These are phyloP conservation scores for Erpetoichthys calabaricus DNA, from an alignment of 2,797 vertebrate species.

Conservation along the genomic window DNA sequence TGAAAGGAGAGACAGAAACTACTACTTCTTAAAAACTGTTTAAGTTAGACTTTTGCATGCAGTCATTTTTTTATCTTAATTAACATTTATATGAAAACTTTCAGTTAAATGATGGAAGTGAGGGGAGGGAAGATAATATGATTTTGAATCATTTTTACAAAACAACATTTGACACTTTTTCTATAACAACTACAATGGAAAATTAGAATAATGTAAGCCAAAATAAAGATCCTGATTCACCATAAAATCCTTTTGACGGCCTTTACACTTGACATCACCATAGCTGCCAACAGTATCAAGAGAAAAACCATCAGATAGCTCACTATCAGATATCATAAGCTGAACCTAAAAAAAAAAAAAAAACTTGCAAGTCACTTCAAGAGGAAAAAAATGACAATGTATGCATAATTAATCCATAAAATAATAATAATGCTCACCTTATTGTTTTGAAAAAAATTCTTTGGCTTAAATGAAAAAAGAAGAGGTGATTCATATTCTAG, in stretches of 20 bases:
- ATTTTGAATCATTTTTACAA: too few relatives aligned
- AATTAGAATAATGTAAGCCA: constrained; percentile 5
- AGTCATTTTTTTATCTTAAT: too few relatives aligned
- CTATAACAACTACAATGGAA: constrained; percentile 14
- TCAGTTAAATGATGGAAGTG: too few relatives aligned
- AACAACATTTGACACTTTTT: too few relatives aligned
- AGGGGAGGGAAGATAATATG: too few relatives aligned
- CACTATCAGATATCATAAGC: constrained; percentile 91
- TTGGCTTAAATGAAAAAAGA: constrained; percentile 92
- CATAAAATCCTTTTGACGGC: constrained; percentile 73
- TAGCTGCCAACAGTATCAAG: constrained; percentile 92
- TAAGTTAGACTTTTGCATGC: too few relatives aligned
- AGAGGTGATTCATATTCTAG: constrained; percentile 80
- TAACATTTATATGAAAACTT: too few relatives aligned
- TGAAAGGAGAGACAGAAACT: too few relatives aligned
- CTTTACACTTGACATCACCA: constrained; percentile 87
- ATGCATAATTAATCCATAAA: not conserved
- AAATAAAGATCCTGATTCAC: constrained; percentile 41
- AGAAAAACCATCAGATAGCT: constrained; percentile 84
- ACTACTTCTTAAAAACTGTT: too few relatives aligned
- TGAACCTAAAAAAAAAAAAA: constrained; percentile 56
- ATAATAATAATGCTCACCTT: constrained; percentile 53
- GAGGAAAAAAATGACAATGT: not conserved
- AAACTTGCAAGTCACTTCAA: not conserved
- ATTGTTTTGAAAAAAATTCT: constrained; percentile 83